phyloP scores from a whole-genome alignment of 2,797 vertebrate genomes.

The Vireo griseus region DNA sequence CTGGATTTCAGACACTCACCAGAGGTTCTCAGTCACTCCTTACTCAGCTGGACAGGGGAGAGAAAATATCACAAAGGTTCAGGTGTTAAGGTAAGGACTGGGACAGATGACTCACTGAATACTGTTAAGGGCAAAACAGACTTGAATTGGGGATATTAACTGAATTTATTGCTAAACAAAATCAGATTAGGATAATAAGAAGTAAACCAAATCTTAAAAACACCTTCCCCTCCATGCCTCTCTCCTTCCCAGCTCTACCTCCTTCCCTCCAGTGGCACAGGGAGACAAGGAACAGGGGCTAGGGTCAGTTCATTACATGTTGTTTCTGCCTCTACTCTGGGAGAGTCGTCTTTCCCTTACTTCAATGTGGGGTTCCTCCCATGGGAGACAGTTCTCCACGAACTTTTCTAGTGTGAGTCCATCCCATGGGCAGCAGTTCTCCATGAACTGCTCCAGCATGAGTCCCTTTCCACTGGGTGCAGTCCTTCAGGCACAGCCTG shows the following conservation, averaged over 20 bases:
- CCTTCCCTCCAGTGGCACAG: neutral
- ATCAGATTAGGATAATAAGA: neutral
- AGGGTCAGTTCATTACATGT: neutral
- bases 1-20: neutral
- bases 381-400: fast-evolving
- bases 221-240: fast-evolving
- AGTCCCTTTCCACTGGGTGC: fast-evolving
- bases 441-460: neutral
- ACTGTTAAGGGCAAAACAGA: neutral
- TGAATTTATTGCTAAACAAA: neutral
- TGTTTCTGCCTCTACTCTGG: neutral
- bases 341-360: neutral
- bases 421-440: neutral
- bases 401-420: neutral
- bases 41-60: neutral
- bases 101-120: neutral
- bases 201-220: neutral
- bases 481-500: neutral
- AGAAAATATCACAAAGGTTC: neutral
- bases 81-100: fast-evolving
- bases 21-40: neutral
- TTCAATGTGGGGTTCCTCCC: neutral
- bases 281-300: neutral
- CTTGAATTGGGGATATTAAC: neutral
- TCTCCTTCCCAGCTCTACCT: neutral